Base-by-base conservation (phyloP, 1,140 invertebrate genomes). In the Psix sp. region DNA sequence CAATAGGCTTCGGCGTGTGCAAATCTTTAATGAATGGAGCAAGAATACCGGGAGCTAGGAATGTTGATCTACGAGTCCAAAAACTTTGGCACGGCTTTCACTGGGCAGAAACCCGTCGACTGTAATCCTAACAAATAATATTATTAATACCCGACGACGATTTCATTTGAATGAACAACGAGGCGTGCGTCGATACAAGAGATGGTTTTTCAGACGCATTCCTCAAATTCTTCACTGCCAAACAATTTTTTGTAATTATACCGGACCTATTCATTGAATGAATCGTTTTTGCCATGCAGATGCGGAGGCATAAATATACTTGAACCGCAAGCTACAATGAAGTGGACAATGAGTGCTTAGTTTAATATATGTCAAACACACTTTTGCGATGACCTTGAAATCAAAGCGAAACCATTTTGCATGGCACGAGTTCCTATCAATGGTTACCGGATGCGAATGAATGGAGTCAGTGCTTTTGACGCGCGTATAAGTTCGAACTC, bases 31-130 rank as follows among this genome's bases (percentile, higher is more conserved):
- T 68, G 57, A 54, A 72, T 56, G 48, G 46, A 46, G 24, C 40
- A 77, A 77, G n/a, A 29, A 33, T 39, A 77, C 62, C 76, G 40
- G 77, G 68, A 80, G 76, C 52, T 77, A 75, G 59, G 79, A 81
- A 82, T 81, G 77, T 68, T 80, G 79, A 81, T 81, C 74, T 78
- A 81, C 78, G 74, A 77, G 78, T 79, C 79, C 74, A 29, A 62
- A 74, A 72, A 49, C 10, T 60, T 56, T n/a, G 66, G 17, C 63
- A 54, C 51, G 38, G 31, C 48, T 51, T 40, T 71, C 33, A 11
- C 38, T 33, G 54, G 46, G 18, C 38, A 35, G 45, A 62, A 39
- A 42, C 36, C 24, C 46, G 48, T 45, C 57, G 35, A 2, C 49
- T 76, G 33, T 60, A 73, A 77, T 76, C 62, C 70, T 56, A 59